A percentile compares a stretch with the other conserved stretches of the same genome.
These are phyloP conservation scores for Corella eumyota DNA, from an alignment of 23 tunicate genomes.

Conservation along the genomic window DNA sequence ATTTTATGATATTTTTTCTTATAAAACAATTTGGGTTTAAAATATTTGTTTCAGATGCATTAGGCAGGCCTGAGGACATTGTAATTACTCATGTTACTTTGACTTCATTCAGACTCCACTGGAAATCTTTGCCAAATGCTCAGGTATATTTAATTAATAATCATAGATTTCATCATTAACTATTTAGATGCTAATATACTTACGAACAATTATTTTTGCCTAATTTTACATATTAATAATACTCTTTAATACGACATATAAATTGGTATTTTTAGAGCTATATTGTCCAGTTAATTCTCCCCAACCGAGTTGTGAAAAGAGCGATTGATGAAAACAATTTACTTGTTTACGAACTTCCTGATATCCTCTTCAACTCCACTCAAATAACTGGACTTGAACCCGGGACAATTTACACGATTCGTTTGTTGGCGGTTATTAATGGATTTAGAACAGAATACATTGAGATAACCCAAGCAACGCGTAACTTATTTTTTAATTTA, in stretches of 20 bases:
- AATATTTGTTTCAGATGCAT: constrained; percentile 1
- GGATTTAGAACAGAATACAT: constrained; percentile 12
- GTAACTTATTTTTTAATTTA: constrained; percentile 7
- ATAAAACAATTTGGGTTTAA: no score
- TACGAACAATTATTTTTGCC: no score
- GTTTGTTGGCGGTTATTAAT: constrained; percentile 9
- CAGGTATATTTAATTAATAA: no score
- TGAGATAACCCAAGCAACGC: constrained; percentile 22
- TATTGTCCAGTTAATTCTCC: constrained; percentile 13
- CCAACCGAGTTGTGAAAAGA: constrained; percentile 3
- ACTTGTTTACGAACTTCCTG: constrained; percentile 7
- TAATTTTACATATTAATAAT: no score
- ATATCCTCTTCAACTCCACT: constrained; percentile 4
- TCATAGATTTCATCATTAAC: no score
- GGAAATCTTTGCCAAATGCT: no score
- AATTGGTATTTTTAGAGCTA: constrained; percentile 13
- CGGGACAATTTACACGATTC: constrained; percentile 25
- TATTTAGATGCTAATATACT: no score
- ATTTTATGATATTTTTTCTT: no score
- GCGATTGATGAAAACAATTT: constrained; percentile 3
- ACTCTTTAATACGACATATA: not conserved
- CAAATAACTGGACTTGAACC: constrained; percentile 18
- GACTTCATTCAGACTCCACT: constrained; percentile 11
- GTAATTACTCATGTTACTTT: constrained; percentile 3
- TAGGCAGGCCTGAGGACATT: constrained; percentile 1